Base-by-base conservation (phyloP, 2,797 vertebrate species). In the Diglossa cyanea region DNA sequence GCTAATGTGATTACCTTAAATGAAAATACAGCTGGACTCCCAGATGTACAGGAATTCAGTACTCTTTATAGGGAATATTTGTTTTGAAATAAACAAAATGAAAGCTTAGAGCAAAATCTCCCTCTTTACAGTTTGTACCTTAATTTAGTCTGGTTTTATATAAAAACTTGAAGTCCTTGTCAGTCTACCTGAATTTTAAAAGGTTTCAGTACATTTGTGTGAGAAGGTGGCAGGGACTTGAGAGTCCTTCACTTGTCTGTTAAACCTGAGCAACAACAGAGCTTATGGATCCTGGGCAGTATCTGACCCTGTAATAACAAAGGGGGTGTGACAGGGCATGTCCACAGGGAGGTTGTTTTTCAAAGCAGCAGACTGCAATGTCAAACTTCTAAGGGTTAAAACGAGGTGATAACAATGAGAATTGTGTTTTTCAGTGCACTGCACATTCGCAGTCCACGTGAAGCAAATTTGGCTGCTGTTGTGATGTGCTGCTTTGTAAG, bases 401-500 rank as follows among this genome's bases (percentile, higher is more conserved):
- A 10, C 1, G 9, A 23, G 3, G 13, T 40, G 51, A 7, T 68
- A 61, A 82, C 73, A 65, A 26, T 17, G 37, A 28, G 35, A 60
- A 44, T 44, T 54, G 54, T 83, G 55, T 25, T 66, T 83, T 60
- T 62, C 40, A 39, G 78, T 13, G 48, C n/a, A 11, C 42, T 44
- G 66, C 82, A 78, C 1, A 0, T 78, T 72, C 2, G 1, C 30
- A 25, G 37, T 70, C 55, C 79, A 20, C 0, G 3, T 72, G 79
- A 92, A 86, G 65, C 44, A 47, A 55, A 40, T 75, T 25, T 65
- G 94, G 58, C 84, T 55, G 75, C 47, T 62, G 50, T 70, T 0
- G 0, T 20, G 72, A 82, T 53, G 53, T 40, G 65, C 48, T 65
- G 39, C 72, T 77, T 89, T 68, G 57, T 45, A 35, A 82, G 80